Evolutionary conservation across 1,140 invertebrate genomes (phyloP).

Genomic region (Metopolophium dirhodum): DNA sequence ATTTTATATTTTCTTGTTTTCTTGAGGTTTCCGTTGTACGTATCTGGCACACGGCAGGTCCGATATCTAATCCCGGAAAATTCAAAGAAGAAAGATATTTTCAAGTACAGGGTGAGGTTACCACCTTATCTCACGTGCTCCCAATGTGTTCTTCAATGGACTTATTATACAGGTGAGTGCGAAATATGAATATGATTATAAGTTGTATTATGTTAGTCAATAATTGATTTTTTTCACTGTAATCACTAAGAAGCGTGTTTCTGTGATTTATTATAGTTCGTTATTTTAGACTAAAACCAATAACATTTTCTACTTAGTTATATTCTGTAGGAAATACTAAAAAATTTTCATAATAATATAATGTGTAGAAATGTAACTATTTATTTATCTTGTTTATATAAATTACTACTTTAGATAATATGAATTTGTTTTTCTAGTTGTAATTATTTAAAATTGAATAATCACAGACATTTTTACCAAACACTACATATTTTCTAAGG

Average conservation of each 20-base stretch:
- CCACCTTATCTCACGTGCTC: slow-evolving; percentile 83
- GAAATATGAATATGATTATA: background rate
- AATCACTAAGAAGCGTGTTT: no score
- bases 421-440: no score
- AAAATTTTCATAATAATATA: no score
- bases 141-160: slow-evolving; percentile 90
- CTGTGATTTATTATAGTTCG: no score
- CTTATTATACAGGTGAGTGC: slow-evolving; percentile 79
- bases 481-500: no score
- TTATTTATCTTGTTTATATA: no score
- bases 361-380: no score
- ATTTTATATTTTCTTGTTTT: slow-evolving; percentile 12
- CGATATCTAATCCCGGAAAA: slow-evolving; percentile 70
- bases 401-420: no score
- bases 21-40: slow-evolving; percentile 72
- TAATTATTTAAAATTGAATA: no score
- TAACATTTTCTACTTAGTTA: background rate
- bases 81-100: slow-evolving; percentile 78
- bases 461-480: no score
- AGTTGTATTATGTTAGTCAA: background rate
- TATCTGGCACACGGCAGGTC: slow-evolving; percentile 73
- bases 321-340: background rate
- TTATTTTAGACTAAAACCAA: no score
- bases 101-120: slow-evolving; percentile 76
- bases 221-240: no score